Percentiles rank a stretch among this genome's conserved stretches.
Evolutionary conservation across 1,140 invertebrate species (phyloP).

Genomic region (Sycobia sp.): DNA sequence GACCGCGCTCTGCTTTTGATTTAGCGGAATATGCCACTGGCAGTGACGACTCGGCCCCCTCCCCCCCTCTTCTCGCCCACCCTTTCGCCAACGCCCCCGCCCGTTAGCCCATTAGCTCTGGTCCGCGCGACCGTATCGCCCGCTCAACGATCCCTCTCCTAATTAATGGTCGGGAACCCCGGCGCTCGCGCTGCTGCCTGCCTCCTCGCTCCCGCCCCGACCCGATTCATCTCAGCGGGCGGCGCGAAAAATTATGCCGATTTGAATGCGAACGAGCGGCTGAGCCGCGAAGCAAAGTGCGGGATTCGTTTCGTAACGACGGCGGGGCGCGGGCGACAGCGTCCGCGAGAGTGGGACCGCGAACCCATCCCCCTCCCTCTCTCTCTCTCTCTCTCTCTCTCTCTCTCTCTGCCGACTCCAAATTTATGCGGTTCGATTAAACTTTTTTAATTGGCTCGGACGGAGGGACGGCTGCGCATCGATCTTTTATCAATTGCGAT

Average conservation of each 20-base stretch:
- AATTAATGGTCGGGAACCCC: constrained; percentile 47
- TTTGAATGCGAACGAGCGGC: constrained; percentile 48
- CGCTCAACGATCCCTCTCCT: constrained; percentile 38
- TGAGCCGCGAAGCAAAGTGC: no score
- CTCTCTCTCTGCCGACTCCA: no score
- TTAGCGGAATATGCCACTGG: constrained; percentile 55
- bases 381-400: no score
- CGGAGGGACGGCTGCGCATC: no score
- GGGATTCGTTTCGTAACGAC: no score
- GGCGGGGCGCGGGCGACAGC: no score
- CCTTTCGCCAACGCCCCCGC: no score
- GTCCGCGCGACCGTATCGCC: constrained; percentile 30
- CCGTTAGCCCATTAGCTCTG: constrained; percentile 45
- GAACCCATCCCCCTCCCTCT: no score
- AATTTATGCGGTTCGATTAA: no score
- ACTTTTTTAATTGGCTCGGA: no score
- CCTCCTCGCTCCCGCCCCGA: neutral
- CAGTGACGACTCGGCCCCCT: constrained; percentile 51
- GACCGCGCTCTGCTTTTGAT: constrained; percentile 57
- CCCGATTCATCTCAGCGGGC: constrained; percentile 37
- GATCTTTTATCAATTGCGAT: no score
- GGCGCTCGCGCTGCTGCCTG: neutral
- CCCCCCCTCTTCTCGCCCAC: neutral
- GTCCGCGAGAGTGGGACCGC: no score
- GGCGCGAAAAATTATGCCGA: constrained; percentile 47